A percentile compares a stretch with the other conserved stretches of the same genome.
Evolutionary conservation across 2,888 invertebrate species (phyloP).

Genomic region (Fragum fragum): DNA sequence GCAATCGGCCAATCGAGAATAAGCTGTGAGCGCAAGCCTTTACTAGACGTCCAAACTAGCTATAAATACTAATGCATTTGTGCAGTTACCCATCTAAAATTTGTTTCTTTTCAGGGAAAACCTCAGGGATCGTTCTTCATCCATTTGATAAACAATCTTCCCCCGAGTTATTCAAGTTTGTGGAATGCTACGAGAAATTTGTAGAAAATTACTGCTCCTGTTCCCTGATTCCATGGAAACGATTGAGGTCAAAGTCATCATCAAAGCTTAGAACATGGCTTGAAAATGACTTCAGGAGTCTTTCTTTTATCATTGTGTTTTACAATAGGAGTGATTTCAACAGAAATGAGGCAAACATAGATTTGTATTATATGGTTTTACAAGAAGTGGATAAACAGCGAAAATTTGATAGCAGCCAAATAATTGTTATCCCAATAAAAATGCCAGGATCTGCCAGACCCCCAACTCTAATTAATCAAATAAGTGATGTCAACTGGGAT

Average conservation of each 20-base stretch:
- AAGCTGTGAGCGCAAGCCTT: no score
- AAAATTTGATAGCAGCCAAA: not conserved
- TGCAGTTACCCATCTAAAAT: no score
- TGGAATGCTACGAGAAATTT: not conserved
- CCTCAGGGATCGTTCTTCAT: constrained; percentile 15
- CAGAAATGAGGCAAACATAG: not conserved
- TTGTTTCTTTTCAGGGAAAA: not conserved
- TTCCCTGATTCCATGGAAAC: constrained; percentile 5
- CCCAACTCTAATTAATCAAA: not conserved
- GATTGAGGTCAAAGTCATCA: not conserved
- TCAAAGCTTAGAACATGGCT: not conserved
- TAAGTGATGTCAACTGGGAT: not conserved
- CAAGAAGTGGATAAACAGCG: not conserved
- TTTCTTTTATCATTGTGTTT: constrained; percentile 14
- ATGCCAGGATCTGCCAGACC: not conserved
- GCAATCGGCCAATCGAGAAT: no score
- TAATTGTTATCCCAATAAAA: constrained; percentile 10
- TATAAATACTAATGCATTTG: no score
- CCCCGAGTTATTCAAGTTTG: not conserved
- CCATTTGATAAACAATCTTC: not conserved
- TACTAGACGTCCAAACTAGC: no score
- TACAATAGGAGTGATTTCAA: not conserved
- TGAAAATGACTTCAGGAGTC: not conserved
- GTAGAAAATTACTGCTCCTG: constrained; percentile 6
- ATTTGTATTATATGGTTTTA: constrained; percentile 2